These are phyloP conservation scores for Etheostoma spectabile DNA, from an alignment of 2,113 vertebrate species.

Conservation along the genomic window DNA sequence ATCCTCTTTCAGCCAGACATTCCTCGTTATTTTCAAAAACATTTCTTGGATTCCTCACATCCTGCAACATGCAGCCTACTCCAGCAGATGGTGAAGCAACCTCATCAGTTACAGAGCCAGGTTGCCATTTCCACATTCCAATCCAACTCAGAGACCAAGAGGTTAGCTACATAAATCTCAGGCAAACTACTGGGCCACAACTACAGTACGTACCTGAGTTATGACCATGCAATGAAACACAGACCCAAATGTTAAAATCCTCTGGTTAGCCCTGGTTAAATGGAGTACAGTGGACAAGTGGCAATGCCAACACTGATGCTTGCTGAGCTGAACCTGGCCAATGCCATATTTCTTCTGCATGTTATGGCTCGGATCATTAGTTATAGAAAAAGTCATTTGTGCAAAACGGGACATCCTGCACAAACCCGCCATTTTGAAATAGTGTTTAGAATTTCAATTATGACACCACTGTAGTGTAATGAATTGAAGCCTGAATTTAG, in stretches of 20 bases:
- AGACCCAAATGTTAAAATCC: conserved; percentile 1
- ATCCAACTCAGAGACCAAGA: background rate
- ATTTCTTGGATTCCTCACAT: conserved; percentile 23
- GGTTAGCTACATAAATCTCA: conserved; percentile 7
- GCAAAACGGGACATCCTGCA: too few species aligned
- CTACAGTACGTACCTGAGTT: conserved; percentile 8
- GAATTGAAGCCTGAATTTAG: too few species aligned
- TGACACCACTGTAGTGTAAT: too few species aligned
- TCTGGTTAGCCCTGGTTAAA: background rate
- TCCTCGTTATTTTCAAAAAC: conserved; percentile 13
- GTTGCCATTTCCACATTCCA: conserved; percentile 35
- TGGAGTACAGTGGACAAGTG: background rate
- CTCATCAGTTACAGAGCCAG: conserved; percentile 26
- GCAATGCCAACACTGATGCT: background rate
- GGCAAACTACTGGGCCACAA: conserved; percentile 8
- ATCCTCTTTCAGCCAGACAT: conserved; percentile 14
- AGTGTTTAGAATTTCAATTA: too few species aligned
- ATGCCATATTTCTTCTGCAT: too few species aligned
- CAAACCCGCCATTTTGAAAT: too few species aligned
- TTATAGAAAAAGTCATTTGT: too few species aligned
- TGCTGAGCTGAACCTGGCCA: background rate
- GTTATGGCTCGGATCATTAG: too few species aligned
- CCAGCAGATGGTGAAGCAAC: conserved; percentile 50
- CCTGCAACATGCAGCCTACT: conserved; percentile 37
- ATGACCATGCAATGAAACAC: conserved; percentile 10